Evolutionary conservation across 2,888 invertebrate species (phyloP), one percentile per base, ranked within the genome.

Genomic region (Ashinkailepas kermadecensis): DNA sequence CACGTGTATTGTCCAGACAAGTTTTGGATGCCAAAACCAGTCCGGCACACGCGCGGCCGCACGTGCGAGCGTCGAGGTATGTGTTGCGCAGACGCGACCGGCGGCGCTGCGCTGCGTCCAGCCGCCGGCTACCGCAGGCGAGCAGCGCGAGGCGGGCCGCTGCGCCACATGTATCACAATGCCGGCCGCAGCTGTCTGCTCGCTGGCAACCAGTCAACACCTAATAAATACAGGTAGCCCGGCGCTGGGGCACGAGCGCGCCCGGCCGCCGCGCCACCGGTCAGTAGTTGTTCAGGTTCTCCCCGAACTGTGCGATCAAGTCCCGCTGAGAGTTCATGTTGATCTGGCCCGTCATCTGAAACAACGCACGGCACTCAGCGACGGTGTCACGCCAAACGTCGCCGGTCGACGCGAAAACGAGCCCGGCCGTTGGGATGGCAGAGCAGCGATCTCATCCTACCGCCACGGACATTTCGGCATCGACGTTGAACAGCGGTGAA

Each of bases 301-400:
- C 78, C 78, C 57, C 78, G 57, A 78, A 78, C n/a, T 78, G 78
- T 57, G 78, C 78, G 57, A 78, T 78, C 78, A 78, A 57, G 15
- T 78, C 78, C 7, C 78, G 23, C 78, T 78, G 78, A 12, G 78
- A 78, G 57, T 78, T 78, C 78, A 78, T 56, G 78, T 78, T 78
- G 78, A 78, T 78, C 23, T 78, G 78, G 78, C 78, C 54, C 2
- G 78, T n/a, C 78, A 78, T 78, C 78, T 78, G 57, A 39, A 39
- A 39, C 39, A 39, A 39, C 39, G 39, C 2, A 39, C 39, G 39
- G 4, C 39, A 39, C 39, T 39, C 39, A 39, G 39, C 39, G 39
- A 4, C 39, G 39, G 39, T 39, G 39, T 39, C 39, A 4, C 39
- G 39, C 39, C 39, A 39, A 39, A 39, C 2, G 39, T 4, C 39